Base-by-base conservation (phyloP, 2,888 invertebrate genomes). In the Scaeva pyrastri region DNA sequence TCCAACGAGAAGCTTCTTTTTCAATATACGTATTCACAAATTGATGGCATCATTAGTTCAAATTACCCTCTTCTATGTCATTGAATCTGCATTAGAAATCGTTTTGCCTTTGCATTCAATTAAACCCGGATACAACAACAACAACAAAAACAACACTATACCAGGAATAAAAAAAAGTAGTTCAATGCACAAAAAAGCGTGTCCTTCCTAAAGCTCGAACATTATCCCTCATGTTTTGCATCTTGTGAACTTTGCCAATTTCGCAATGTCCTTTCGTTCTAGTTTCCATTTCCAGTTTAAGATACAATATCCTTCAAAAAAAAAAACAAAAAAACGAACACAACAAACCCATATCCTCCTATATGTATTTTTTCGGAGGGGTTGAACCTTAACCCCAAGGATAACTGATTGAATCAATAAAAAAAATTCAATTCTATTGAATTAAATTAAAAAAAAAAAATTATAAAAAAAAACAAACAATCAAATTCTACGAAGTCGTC, bases 1-100 rank as follows among this genome's bases (percentile, higher is more conserved):
- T 75, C 48, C 66, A 73, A 71, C 31, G 55, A n/a, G n/a, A 48
- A 71, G 45, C 48, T 26, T 36, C 14, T 58, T 36, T 10, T 45
- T 21, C 26, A n/a, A n/a, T n/a, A n/a, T n/a, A n/a, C n/a, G n/a
- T 58, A 43, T 70, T 50, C 58, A 71, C 66, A 55, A 75, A 60
- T 76, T 68, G 80, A 80, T 80, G 66, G 16, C 74, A 72, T 80
- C 84, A 80, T 80, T 85, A 85, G 84, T 62, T 62, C 48, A 41
- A 74, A 73, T 73, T 72, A 66, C 82, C 56, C 64, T n/a, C 16
- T 55, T 74, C 58, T n/a, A 21, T 81, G 81, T 81, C 85, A 85
- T 85, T 81, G 80, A 77, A 85, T 81, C 76, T 77, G 81, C 77
- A 86, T 86, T 77, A 81, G 85, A 86, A 86, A 86, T 74, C 85